Conservation (phyloP, 2,888 invertebrate species). For the Adelphocoris suturalis region DNA sequence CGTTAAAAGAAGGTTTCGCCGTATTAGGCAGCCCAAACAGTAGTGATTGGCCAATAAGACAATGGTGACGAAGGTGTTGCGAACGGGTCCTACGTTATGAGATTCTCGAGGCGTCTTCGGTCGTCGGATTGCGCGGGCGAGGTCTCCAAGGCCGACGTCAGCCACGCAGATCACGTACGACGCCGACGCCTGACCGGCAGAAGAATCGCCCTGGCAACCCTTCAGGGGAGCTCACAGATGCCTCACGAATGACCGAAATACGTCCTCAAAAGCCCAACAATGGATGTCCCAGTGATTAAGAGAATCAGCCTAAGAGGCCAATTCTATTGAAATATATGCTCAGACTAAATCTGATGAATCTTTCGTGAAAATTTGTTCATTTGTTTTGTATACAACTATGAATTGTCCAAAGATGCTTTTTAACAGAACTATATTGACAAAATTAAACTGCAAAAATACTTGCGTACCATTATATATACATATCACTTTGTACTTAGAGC, state of each 20-base stretch:
- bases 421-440: too few species aligned
- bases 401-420: too few species aligned
- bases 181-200: not conserved
- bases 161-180: not conserved
- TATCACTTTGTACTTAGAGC: too few species aligned
- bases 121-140: not conserved
- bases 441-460: too few species aligned
- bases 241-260: not conserved
- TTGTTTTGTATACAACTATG: too few species aligned
- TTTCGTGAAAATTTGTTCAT: too few species aligned
- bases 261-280: not conserved
- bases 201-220: not conserved
- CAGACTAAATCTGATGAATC: too few species aligned
- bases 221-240: not conserved
- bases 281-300: too few species aligned
- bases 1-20: too few species aligned
- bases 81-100: not conserved
- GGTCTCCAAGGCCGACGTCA: constrained; percentile 9
- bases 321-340: too few species aligned
- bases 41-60: not conserved
- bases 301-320: too few species aligned
- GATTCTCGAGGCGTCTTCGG: constrained; percentile 13
- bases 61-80: not conserved
- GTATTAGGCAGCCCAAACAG: not conserved
- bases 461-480: too few species aligned